Percentiles rank a stretch among this genome's conserved stretches.
These are phyloP conservation scores for Triplophysa rosa DNA, from an alignment of 2,113 vertebrate species.

Conservation along the genomic window DNA sequence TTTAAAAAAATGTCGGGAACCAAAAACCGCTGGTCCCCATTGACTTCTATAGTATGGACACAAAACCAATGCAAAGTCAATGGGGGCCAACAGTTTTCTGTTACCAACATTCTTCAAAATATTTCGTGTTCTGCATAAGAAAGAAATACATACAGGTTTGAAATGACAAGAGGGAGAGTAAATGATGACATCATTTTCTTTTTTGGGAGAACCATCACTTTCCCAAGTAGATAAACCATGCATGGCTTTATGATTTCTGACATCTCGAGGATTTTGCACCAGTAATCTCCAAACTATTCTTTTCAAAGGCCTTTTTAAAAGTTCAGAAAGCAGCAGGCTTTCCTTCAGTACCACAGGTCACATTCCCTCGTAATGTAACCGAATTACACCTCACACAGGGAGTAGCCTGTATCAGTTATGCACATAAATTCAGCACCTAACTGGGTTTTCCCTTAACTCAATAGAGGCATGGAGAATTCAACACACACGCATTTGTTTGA, in stretches of 20 bases:
- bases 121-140: no score
- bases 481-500: conserved; percentile 19
- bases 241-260: neutral
- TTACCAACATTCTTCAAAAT: no score
- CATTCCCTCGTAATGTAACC: conserved; percentile 20
- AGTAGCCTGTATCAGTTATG: conserved; percentile 27
- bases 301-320: conserved; percentile 9
- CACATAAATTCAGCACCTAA: conserved; percentile 26
- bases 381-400: conserved; percentile 24
- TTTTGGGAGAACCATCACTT: no score
- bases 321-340: conserved; percentile 5
- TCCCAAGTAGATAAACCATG: neutral
- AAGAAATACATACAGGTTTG: no score
- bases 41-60: no score
- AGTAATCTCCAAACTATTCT: neutral
- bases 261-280: neutral
- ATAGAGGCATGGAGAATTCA: conserved; percentile 3
- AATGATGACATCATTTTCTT: no score
- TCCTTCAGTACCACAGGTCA: conserved; percentile 12
- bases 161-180: no score
- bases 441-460: conserved; percentile 20
- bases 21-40: no score
- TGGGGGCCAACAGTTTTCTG: no score
- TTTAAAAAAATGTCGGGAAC: no score
- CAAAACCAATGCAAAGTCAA: no score